Conservation (phyloP, 2,888 invertebrate species). For the Tyria jacobaeae region DNA sequence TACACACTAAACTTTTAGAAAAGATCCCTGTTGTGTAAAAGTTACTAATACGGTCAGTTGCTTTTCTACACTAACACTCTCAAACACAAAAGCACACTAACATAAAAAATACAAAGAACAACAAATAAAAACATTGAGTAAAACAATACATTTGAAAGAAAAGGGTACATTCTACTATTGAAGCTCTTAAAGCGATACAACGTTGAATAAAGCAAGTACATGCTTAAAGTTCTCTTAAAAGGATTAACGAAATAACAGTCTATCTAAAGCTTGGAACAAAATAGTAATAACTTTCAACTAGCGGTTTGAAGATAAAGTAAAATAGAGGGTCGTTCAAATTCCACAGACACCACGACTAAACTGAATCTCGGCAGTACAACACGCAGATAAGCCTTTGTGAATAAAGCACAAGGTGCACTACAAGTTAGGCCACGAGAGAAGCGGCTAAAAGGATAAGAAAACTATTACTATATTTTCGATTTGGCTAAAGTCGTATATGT, state of each 20-base stretch:
- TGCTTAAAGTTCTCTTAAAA: constrained; percentile 4
- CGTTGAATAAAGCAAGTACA: constrained; percentile 1
- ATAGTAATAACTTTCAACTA: constrained; percentile 23
- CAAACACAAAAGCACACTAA: too few species aligned
- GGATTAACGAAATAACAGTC: constrained; percentile 15
- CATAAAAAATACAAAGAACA: too few species aligned
- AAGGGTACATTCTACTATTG: neutral
- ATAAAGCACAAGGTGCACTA: constrained; percentile 39
- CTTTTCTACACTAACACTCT: too few species aligned
- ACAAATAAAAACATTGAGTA: neutral
- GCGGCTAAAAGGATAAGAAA: neutral
- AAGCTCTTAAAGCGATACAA: neutral
- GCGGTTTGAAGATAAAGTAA: constrained; percentile 28
- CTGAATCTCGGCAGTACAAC: constrained; percentile 47
- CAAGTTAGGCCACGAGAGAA: constrained; percentile 22
- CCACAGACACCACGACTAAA: constrained; percentile 41
- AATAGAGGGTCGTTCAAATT: constrained; percentile 29
- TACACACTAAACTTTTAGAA: too few species aligned
- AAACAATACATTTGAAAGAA: neutral
- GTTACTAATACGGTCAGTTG: too few species aligned
- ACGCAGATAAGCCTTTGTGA: constrained; percentile 34
- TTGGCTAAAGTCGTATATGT: too few species aligned
- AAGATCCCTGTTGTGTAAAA: too few species aligned
- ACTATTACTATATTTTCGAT: too few species aligned
- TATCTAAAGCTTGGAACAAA: constrained; percentile 8